phyloP scores from a whole-genome alignment of 1,140 invertebrate species.

The Sycophaga agraensis region DNA sequence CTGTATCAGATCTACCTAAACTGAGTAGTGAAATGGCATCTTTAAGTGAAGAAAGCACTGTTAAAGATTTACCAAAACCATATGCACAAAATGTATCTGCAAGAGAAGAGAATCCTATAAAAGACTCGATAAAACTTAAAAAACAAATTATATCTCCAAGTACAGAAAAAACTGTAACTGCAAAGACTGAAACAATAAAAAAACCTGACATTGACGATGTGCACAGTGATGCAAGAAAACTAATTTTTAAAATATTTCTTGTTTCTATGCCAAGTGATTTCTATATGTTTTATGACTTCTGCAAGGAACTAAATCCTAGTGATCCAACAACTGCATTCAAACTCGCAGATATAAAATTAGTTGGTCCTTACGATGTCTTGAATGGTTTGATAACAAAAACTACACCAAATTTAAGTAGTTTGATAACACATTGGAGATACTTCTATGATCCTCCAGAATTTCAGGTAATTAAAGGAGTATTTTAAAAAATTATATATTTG shows the following conservation, averaged over 20 bases:
- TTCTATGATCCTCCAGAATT: conserved; percentile 95
- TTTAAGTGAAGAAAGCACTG: background rate
- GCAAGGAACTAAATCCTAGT: conserved; percentile 63
- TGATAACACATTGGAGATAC: conserved; percentile 84
- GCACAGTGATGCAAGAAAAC: conserved; percentile 40
- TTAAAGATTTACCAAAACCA: background rate
- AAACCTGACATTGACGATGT: background rate
- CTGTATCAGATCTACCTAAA: background rate
- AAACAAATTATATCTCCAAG: background rate
- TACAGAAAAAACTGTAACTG: background rate
- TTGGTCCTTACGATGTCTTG: conserved; percentile 87
- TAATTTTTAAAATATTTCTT: conserved; percentile 76
- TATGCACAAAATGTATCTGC: background rate
- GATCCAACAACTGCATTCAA: conserved; percentile 68
- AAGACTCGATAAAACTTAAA: background rate
- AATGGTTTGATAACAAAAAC: conserved; percentile 65
- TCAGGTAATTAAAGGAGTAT: conserved; percentile 61
- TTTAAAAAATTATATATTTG: conserved; percentile 1
- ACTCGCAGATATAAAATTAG: conserved; percentile 69
- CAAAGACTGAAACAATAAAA: background rate
- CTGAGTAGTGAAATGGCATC: background rate
- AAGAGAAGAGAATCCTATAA: background rate
- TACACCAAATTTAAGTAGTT: conserved; percentile 60
- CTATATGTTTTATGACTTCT: conserved; percentile 82
- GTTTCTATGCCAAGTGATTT: conserved; percentile 89